These are phyloP conservation scores for Piliocolobus tephrosceles DNA, from an alignment of 2,113 vertebrate genomes.

Conservation along the genomic window DNA sequence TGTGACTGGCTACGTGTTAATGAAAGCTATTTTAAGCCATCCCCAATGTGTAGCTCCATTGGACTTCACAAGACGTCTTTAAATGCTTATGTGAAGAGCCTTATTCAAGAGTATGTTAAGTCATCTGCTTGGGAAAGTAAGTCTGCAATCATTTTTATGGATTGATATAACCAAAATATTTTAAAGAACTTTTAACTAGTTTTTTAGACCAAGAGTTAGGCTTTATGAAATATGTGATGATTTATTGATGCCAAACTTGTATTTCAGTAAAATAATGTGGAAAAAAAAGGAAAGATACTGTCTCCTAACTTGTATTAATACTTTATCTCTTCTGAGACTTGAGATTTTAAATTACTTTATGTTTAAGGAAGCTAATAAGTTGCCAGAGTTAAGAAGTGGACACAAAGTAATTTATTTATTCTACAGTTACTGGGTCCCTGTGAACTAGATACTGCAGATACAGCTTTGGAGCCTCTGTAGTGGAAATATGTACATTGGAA, in stretches of 20 bases:
- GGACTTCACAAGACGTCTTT: slow-evolving; percentile 49
- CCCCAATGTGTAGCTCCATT: not conserved
- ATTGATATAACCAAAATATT: not conserved
- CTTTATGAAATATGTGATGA: not conserved
- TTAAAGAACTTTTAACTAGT: not conserved
- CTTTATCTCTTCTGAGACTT: not conserved
- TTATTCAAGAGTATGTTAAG: slow-evolving; percentile 86
- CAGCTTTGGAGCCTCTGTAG: not conserved
- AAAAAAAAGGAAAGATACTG: not conserved
- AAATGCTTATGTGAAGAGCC: slow-evolving; percentile 75
- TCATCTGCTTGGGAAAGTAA: slow-evolving; percentile 83
- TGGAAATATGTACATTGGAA: not conserved
- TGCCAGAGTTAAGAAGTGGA: not conserved
- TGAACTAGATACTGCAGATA: not conserved
- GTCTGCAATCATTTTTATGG: slow-evolving; percentile 42
- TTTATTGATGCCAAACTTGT: not conserved
- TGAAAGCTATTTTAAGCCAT: slow-evolving; percentile 85
- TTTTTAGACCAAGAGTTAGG: not conserved
- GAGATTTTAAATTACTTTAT: not conserved
- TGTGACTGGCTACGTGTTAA: slow-evolving; percentile 90
- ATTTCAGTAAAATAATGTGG: not conserved
- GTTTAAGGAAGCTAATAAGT: not conserved
- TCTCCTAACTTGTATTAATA: not conserved
- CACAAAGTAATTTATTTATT: not conserved
- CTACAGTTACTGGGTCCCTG: not conserved